A percentile compares a stretch with the other conserved stretches of the same genome.
phyloP scores from a whole-genome alignment of 2,797 vertebrate genomes.

The Xerus rutilus region DNA sequence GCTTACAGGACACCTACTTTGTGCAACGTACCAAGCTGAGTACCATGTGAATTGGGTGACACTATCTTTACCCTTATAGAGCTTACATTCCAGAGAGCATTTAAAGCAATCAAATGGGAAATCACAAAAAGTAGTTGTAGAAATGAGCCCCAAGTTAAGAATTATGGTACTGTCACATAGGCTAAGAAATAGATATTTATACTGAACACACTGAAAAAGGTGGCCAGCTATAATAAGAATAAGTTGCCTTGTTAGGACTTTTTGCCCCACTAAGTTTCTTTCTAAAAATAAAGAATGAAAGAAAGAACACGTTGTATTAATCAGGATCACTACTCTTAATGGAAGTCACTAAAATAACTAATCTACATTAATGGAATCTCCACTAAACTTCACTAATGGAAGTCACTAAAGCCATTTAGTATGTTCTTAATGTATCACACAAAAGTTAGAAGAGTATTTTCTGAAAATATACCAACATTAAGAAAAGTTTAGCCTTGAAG shows the following conservation, averaged over 20 bases:
- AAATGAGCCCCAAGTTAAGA: slow-evolving; percentile 33
- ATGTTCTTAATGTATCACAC: not conserved
- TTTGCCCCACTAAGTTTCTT: not conserved
- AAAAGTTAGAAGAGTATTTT: not conserved
- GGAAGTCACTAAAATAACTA: not conserved
- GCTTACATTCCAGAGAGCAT: not conserved
- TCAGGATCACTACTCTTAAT: not conserved
- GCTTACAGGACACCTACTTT: not conserved
- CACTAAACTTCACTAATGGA: not conserved
- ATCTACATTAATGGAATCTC: no score
- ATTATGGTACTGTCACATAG: not conserved
- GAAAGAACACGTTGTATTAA: not conserved
- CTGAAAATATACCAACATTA: not conserved
- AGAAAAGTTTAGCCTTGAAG: not conserved
- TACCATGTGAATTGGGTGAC: not conserved
- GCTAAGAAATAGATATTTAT: not conserved
- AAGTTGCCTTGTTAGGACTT: not conserved
- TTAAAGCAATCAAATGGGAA: not conserved
- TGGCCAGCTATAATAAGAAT: not conserved
- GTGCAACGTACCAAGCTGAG: not conserved
- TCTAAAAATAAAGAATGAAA: not conserved
- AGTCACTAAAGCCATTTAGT: slow-evolving; percentile 4
- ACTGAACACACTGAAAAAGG: not conserved
- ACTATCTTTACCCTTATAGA: not conserved
- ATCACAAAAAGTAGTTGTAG: not conserved